These are phyloP conservation scores for Hermodice carunculata DNA, from an alignment of 2,888 invertebrate genomes.

Conservation along the genomic window DNA sequence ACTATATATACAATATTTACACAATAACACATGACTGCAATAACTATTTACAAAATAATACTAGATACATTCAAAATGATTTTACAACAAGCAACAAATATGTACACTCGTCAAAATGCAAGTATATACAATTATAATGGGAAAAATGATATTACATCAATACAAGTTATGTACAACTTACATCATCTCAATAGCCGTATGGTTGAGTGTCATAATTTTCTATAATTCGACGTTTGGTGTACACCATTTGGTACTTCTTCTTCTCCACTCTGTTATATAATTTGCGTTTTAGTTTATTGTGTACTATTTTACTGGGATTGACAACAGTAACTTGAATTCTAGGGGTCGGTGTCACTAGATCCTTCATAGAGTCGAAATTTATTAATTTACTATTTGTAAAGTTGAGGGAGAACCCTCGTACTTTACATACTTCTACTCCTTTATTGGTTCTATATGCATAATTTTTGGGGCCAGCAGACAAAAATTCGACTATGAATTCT, in stretches of 20 bases:
- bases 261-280: conserved; percentile 78
- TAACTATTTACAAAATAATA: too few species aligned
- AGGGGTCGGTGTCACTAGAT: not conserved
- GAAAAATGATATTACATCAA: too few species aligned
- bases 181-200: conserved; percentile 37
- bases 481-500: conserved; percentile 44
- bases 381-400: conserved; percentile 32
- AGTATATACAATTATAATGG: too few species aligned
- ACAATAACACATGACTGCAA: too few species aligned
- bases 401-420: conserved; percentile 47
- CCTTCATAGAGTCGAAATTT: conserved; percentile 40
- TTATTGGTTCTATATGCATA: conserved; percentile 51
- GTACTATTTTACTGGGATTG: conserved; percentile 35
- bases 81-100: too few species aligned
- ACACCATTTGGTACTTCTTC: conserved; percentile 25
- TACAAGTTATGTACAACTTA: too few species aligned
- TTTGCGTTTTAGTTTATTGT: conserved; percentile 77
- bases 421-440: conserved; percentile 42
- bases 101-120: too few species aligned
- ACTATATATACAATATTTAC: too few species aligned
- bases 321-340: conserved; percentile 10
- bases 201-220: conserved; percentile 36
- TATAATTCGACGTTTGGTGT: conserved; percentile 33
- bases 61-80: too few species aligned
- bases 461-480: conserved; percentile 63